Evolutionary conservation across 1,140 invertebrate species (phyloP), one percentile per base, ranked within the genome.

Genomic region (Choristoneura fumiferana): DNA sequence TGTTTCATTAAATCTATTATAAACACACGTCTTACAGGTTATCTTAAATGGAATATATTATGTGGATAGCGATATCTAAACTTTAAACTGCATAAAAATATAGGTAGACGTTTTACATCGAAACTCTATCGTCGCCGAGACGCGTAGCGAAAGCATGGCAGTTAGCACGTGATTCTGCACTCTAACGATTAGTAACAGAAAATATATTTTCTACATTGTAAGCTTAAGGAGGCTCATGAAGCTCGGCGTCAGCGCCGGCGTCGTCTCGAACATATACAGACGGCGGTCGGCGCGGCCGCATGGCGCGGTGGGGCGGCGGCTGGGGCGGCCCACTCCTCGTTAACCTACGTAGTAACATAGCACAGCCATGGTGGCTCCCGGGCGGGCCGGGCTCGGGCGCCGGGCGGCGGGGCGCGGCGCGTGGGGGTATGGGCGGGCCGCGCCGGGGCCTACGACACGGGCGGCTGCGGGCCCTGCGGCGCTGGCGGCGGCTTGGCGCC

Each of bases 11-110:
- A 65, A 74, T 69, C 74, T 71, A 76, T 75, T 71, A 78, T 70
- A 76, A 81, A 76, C 81, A 87, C 81, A 80, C 80, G 74, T 71
- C 78, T 83, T 85, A 84, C 57, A 60, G 73, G 60, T 72, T 76
- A 81, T 60, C 78, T 84, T 84, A 84, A 71, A 78, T 84, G 84
- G 82, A 86, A 85, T 89, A 85, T 67, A 81, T 83, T 82, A 84
- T 65, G 67, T 73, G 77, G 73, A 78, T 77, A 76, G 71, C 74
- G 71, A 72, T 72, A 78, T 62, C 71, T 78, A 76, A 80, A 60
- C 18, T 15, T 65, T 67, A 63, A 75, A 76, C 57, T 69, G 67
- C 76, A 82, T 60, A 68, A 68, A 67, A 75, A 71, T 67, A 74
- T 69, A 62, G 59, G 59, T 58, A 40, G 58, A 63, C 66, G 65